Evolutionary conservation across 1,140 invertebrate genomes (phyloP).

Genomic region (Thaumatotibia leucotreta): DNA sequence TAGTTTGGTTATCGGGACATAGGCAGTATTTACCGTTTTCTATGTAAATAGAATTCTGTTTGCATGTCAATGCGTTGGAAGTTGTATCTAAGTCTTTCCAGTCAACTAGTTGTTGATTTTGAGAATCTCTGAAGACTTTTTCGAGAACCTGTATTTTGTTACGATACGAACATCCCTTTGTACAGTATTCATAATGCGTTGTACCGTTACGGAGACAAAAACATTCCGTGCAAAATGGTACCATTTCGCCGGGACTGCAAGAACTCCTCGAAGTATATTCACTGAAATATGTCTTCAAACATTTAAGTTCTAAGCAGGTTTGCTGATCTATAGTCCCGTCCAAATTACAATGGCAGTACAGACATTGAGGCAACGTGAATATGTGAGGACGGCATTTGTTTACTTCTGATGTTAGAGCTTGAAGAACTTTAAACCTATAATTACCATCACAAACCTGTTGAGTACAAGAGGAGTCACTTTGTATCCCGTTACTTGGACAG

Average conservation of each 20-base stretch:
- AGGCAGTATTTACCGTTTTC: constrained; percentile 50
- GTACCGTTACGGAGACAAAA: constrained; percentile 45
- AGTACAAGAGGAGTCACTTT: constrained; percentile 37
- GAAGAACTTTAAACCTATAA: constrained; percentile 19
- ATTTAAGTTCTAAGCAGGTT: constrained; percentile 49
- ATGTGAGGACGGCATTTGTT: constrained; percentile 36
- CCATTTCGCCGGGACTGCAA: constrained; percentile 53
- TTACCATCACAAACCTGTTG: constrained; percentile 29
- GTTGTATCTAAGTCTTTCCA: constrained; percentile 26
- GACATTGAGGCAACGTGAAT: constrained; percentile 49
- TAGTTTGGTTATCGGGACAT: constrained; percentile 43
- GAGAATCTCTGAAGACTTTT: constrained; percentile 38
- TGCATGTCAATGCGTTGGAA: constrained; percentile 26
- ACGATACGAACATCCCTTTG: constrained; percentile 40
- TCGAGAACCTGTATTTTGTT: constrained; percentile 48
- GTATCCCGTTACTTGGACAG: constrained; percentile 43
- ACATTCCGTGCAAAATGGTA: constrained; percentile 54
- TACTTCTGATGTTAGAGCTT: constrained; percentile 19
- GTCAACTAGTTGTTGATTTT: constrained; percentile 25
- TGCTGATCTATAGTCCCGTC: constrained; percentile 40
- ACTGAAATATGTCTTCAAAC: constrained; percentile 32
- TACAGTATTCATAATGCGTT: constrained; percentile 43
- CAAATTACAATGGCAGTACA: constrained; percentile 53
- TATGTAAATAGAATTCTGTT: constrained; percentile 41
- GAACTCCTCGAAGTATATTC: constrained; percentile 20